These are phyloP conservation scores for Pseudococcus viburni DNA, from an alignment of 2,888 invertebrate genomes.

Conservation along the genomic window DNA sequence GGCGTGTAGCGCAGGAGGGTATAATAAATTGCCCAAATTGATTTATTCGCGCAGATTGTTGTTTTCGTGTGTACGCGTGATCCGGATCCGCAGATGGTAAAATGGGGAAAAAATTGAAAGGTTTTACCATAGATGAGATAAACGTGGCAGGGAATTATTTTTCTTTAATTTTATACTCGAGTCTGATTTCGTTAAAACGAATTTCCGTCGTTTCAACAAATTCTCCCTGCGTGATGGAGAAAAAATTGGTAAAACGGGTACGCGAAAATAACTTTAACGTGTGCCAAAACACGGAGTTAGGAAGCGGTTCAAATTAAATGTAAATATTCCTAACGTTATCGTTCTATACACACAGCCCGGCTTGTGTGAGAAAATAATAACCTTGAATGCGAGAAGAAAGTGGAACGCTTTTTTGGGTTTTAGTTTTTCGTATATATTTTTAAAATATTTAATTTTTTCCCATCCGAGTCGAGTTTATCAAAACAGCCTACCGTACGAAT, in stretches of 20 bases:
- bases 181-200: no score
- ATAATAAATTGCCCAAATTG: slow-evolving; percentile 15
- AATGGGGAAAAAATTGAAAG: slow-evolving; percentile 22
- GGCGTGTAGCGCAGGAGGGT: not conserved
- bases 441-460: not conserved
- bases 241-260: slow-evolving; percentile 20
- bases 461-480: not conserved
- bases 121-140: slow-evolving; percentile 11
- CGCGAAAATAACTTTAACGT: slow-evolving; percentile 32
- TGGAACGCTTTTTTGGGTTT: not conserved
- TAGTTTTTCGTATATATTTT: not conserved
- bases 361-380: slow-evolving; percentile 31
- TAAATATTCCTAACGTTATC: slow-evolving; percentile 44
- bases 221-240: not conserved
- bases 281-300: slow-evolving; percentile 25
- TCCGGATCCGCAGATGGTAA: not conserved
- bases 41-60: slow-evolving; percentile 16
- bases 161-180: slow-evolving; percentile 18
- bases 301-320: slow-evolving; percentile 40
- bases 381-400: not conserved
- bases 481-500: not conserved
- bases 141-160: slow-evolving; percentile 40
- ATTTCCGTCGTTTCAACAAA: slow-evolving; percentile 42
- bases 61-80: not conserved
- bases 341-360: not conserved